phyloP scores from a whole-genome alignment of 2,797 vertebrate genomes.

The Anguilla megastoma region DNA sequence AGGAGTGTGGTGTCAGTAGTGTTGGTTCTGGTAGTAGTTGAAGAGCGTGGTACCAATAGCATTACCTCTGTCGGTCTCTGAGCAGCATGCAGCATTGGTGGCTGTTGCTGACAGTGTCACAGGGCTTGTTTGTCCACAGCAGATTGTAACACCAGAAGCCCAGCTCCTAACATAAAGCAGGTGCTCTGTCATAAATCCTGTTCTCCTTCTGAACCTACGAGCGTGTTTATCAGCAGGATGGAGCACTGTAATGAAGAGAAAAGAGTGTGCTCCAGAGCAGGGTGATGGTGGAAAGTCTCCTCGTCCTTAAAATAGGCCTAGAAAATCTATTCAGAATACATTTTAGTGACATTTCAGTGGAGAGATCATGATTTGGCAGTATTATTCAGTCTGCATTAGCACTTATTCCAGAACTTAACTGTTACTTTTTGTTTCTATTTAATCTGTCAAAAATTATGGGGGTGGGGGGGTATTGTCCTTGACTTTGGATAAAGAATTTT shows the following conservation, averaged over 20 bases:
- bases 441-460: too few relatives aligned
- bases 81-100: neutral
- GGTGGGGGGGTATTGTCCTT: too few relatives aligned
- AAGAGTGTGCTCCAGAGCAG: neutral
- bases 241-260: neutral
- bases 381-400: neutral
- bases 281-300: neutral
- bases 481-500: too few relatives aligned
- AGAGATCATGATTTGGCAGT: neutral
- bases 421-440: too few relatives aligned
- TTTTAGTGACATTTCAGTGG: neutral
- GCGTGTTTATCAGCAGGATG: neutral
- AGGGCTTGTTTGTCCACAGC: neutral
- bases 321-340: too few relatives aligned
- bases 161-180: conserved; percentile 37
- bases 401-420: too few relatives aligned
- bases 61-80: neutral
- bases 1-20: neutral
- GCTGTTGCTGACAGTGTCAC: neutral
- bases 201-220: conserved; percentile 45
- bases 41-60: neutral
- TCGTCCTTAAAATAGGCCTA: neutral
- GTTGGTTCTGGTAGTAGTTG: neutral
- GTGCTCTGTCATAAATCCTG: conserved; percentile 56
- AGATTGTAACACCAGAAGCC: conserved; percentile 61